These are phyloP conservation scores for Caradrina kadenii DNA, from an alignment of 2,888 invertebrate genomes.

Conservation along the genomic window DNA sequence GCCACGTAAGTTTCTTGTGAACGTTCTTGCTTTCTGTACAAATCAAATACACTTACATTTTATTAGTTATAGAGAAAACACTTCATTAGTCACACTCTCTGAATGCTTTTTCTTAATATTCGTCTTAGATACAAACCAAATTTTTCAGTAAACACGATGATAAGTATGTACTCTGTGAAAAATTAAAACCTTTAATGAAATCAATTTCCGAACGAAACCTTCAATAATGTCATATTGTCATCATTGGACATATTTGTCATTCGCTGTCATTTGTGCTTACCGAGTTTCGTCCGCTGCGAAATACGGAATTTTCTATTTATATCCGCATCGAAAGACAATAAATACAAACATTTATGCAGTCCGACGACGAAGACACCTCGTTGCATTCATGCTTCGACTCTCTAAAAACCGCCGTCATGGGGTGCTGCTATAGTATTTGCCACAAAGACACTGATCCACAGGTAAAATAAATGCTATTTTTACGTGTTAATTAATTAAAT, in stretches of 20 bases:
- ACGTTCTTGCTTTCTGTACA: too few relatives aligned
- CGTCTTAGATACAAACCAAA: too few relatives aligned
- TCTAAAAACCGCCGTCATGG: conserved; percentile 90
- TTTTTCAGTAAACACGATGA: too few relatives aligned
- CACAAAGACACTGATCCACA: conserved; percentile 93
- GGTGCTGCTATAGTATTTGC: conserved; percentile 94
- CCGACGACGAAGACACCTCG: conserved; percentile 83
- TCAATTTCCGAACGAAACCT: conserved; percentile 29
- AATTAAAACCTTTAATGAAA: neutral
- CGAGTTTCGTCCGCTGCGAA: conserved; percentile 72
- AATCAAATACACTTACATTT: too few relatives aligned
- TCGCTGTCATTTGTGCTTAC: conserved; percentile 52
- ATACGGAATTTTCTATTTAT: conserved; percentile 86
- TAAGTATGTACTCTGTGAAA: too few relatives aligned
- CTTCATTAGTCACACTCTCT: too few relatives aligned
- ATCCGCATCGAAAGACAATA: conserved; percentile 78
- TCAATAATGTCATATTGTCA: conserved; percentile 37
- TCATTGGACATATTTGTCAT: conserved; percentile 1
- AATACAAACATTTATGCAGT: conserved; percentile 87
- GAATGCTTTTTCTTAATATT: too few relatives aligned
- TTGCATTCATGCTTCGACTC: conserved; percentile 89
- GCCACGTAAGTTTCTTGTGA: too few relatives aligned
- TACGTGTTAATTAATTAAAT: conserved; percentile 30
- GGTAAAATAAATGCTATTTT: conserved; percentile 83
- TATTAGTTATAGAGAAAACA: too few relatives aligned